Base-by-base conservation (phyloP, 1,140 invertebrate genomes). In the Eriocheir sinensis region DNA sequence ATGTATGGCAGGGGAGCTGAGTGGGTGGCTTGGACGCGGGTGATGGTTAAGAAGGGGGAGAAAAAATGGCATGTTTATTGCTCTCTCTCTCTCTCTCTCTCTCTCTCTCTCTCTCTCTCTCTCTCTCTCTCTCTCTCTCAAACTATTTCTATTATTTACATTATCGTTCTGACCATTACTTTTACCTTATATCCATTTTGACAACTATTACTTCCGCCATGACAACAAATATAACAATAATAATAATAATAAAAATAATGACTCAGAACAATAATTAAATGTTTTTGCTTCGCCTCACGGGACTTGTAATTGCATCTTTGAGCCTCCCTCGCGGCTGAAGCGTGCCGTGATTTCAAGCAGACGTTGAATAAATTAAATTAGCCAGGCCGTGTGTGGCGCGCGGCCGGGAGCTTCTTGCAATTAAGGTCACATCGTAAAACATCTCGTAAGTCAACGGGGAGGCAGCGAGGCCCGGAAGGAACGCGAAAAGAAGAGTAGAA, bases 281-380 rank as follows among this genome's bases (percentile, higher is more conserved):
- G 27, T 72, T n/a, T 72, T 72, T 72, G 21, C 27, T 72, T n/a
- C 48, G 1, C 15, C 44, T 4, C 60, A 4, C 60, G 12, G 60
- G 60, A 12, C 60, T 72, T 72, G 27, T 72, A 72, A 72, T 72
- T 72, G 60, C 60, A 72, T 72, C 60, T 72, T 72, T 72, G 60
- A 72, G 60, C 60, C 27, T 72, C 12, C 60, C 60, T 72, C 60
- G 17, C 21, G 60, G 27, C 21, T 72, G 60, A 72, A 72, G 60
- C 60, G 60, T 72, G 60, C 17, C 60, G 60, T 72, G 60, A 72
- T 72, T 72, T 21, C 60, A 72, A 72, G 60, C 60, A 72, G 60
- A 72, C 60, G 60, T 72, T 72, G 60, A 72, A 72, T 72, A 72
- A 72, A 72, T 72, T 72, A 72, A 72, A 72, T 72, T 72, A 72